Percentiles rank a stretch among this genome's conserved stretches.
These are phyloP conservation scores for Camponotus vicinus DNA, from an alignment of 1,140 invertebrate species.

Conservation along the genomic window DNA sequence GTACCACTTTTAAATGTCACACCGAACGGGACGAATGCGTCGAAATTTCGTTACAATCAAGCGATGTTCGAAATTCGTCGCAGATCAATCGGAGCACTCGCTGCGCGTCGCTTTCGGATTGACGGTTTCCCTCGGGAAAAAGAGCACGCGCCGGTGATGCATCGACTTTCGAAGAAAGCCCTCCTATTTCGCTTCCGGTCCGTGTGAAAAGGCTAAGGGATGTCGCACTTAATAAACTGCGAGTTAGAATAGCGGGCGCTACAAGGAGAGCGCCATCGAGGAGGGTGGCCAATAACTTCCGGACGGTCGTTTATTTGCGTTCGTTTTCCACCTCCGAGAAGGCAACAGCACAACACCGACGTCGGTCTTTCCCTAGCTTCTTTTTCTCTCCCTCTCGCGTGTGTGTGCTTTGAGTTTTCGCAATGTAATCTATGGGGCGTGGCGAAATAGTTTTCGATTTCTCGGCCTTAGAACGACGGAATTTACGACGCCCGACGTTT, in stretches of 20 bases:
- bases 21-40: neutral
- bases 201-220: slow-evolving; percentile 9
- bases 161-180: slow-evolving; percentile 50
- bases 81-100: slow-evolving; percentile 46
- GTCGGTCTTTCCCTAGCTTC: slow-evolving; percentile 13
- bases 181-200: neutral
- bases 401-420: slow-evolving; percentile 63
- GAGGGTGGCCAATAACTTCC: slow-evolving; percentile 43
- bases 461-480: slow-evolving; percentile 70
- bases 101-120: neutral
- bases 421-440: slow-evolving; percentile 80
- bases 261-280: slow-evolving; percentile 20
- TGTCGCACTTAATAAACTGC: slow-evolving; percentile 60
- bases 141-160: slow-evolving; percentile 55
- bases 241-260: slow-evolving; percentile 8
- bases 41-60: slow-evolving; percentile 59
- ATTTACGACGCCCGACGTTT: slow-evolving; percentile 76
- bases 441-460: slow-evolving; percentile 82
- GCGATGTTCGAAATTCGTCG: slow-evolving; percentile 12
- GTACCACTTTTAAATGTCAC: neutral
- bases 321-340: slow-evolving; percentile 46
- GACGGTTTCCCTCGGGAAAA: neutral
- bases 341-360: slow-evolving; percentile 2
- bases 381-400: neutral
- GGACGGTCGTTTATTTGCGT: slow-evolving; percentile 52